Evolutionary conservation across 2,888 invertebrate genomes (phyloP).

Genomic region (Cheilosia grossa): DNA sequence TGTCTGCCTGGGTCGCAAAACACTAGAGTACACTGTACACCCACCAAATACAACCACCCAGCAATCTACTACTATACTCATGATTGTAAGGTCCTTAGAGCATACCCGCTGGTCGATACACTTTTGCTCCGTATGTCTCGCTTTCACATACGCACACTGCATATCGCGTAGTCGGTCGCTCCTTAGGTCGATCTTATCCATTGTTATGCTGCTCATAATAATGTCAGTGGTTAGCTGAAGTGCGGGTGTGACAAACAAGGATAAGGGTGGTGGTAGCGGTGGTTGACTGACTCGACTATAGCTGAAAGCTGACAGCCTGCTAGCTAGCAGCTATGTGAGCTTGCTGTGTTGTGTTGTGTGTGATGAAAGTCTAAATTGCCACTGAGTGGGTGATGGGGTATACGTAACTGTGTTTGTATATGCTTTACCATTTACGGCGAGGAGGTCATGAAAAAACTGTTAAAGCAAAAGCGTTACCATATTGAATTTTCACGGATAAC

Average conservation of each 20-base stretch:
- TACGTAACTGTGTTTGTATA: conserved; percentile 4
- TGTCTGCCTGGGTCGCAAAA: conserved; percentile 32
- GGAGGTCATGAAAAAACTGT: conserved; percentile 74
- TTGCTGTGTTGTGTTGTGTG: conserved; percentile 47
- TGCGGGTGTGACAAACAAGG: conserved; percentile 71
- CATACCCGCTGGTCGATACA: conserved; percentile 51
- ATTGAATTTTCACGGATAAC: conserved; percentile 75
- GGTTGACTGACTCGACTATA: conserved; percentile 44
- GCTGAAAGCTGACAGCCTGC: conserved; percentile 32
- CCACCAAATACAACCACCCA: conserved; percentile 47
- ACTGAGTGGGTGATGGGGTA: conserved; percentile 61
- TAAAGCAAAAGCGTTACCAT: conserved; percentile 75
- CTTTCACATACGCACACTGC: conserved; percentile 14
- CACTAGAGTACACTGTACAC: conserved; percentile 29
- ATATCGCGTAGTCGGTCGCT: conserved; percentile 15
- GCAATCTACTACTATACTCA: conserved; percentile 57
- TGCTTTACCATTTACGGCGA: conserved; percentile 52
- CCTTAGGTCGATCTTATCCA: conserved; percentile 52
- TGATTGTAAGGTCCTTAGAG: conserved; percentile 67
- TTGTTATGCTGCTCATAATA: conserved; percentile 74
- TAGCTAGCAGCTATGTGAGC: not conserved
- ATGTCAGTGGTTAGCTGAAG: conserved; percentile 75
- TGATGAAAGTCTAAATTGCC: conserved; percentile 75
- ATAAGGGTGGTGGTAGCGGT: conserved; percentile 19
- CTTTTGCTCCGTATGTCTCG: conserved; percentile 5